Conservation (phyloP, 2,113 vertebrate species). For the Atlantisia rogersi region DNA sequence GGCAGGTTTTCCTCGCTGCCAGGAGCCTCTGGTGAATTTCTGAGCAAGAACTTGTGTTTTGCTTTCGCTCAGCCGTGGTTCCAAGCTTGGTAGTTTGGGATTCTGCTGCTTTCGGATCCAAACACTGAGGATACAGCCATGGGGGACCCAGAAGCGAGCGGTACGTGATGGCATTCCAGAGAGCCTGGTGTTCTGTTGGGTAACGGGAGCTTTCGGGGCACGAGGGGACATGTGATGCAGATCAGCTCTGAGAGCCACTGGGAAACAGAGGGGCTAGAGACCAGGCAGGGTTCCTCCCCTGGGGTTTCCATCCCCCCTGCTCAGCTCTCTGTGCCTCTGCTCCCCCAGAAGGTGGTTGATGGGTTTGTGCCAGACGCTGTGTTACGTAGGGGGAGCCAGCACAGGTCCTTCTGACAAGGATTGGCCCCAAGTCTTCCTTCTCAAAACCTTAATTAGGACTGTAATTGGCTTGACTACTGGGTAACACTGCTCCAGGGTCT, state of each 20-base stretch:
- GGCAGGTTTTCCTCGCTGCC: neutral
- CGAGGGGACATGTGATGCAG: rapidly evolving
- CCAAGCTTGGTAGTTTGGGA: neutral
- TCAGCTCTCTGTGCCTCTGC: neutral
- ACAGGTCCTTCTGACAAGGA: neutral
- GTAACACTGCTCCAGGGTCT: rapidly evolving
- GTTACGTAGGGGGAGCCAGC: neutral
- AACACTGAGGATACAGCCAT: neutral
- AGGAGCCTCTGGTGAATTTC: neutral
- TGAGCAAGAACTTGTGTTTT: neutral
- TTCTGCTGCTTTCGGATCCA: neutral
- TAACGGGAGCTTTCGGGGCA: neutral
- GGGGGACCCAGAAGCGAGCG: neutral
- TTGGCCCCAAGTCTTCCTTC: neutral
- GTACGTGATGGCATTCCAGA: neutral
- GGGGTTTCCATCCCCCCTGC: neutral
- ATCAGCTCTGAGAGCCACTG: neutral
- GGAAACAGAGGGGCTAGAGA: neutral
- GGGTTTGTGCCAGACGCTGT: rapidly evolving
- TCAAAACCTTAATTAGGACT: neutral
- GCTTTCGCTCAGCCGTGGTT: neutral
- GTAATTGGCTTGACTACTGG: rapidly evolving
- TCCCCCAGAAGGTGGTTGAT: neutral
- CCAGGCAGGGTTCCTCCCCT: neutral
- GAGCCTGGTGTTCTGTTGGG: no score